Base-by-base conservation (phyloP, 1,140 invertebrate genomes). In the Leucophenga varia region DNA sequence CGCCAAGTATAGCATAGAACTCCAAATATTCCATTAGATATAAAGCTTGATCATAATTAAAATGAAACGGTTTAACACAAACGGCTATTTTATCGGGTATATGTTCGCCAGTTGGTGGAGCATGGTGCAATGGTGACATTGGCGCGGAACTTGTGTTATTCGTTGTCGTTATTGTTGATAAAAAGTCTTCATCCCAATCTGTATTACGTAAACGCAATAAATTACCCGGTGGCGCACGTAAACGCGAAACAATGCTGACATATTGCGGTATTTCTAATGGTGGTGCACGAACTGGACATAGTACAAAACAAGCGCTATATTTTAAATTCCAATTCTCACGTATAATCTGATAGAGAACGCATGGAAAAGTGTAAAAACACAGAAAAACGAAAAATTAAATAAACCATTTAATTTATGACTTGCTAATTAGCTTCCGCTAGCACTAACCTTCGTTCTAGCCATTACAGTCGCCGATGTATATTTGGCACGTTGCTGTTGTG, bases 31-130 rank as follows among this genome's bases (percentile, higher is more conserved):
- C 93, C 46, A 96, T 79, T 48, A 97, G 78, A 78, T 93, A 89
- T 34, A 89, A 71, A 10, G 84, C 83, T 79, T 89, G 71, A 65
- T 93, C 87, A 75, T 94, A 97, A 52, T 88, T 83, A 64, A 90
- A 95, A 75, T 96, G 93, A 28, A 97, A 80, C 0, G 95, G 93
- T 59, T 96, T 95, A 9, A 97, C 88, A 74, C 95, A 97, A n/a
- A 96, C 84, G 3, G 87, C 91, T 18, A 97, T 84, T 45, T 79
- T 79, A 41, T 82, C 79, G 49, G 80, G 77, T 12, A 79, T 65
- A 22, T 64, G 57, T 2, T 70, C 64, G 10, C 59, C 65, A 28
- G 55, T 64, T n/a, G 58, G 72, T 1, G 55, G 57, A 0, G 59
- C 22, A 3, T 54, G 52, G 3, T 44, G 35, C 37, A 25, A 1